These are phyloP conservation scores for Lynx canadensis DNA, from an alignment of 2,113 vertebrate species.

Conservation along the genomic window DNA sequence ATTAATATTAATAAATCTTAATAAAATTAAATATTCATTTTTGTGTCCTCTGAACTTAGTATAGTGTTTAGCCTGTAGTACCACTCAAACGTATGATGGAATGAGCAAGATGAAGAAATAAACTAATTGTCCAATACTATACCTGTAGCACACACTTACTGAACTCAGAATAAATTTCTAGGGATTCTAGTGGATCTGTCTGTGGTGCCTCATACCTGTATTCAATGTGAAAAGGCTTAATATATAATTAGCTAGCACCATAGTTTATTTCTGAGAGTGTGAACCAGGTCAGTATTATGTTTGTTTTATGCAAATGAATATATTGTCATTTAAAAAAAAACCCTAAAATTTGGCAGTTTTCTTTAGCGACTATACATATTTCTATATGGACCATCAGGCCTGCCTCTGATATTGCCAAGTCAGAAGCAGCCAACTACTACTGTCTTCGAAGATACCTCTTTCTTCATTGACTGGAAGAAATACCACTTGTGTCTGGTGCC, in stretches of 20 bases:
- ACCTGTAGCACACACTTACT: not conserved
- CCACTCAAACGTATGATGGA: not conserved
- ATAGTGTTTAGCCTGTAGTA: not conserved
- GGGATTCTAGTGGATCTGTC: not conserved
- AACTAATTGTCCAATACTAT: not conserved
- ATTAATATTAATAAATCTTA: not conserved
- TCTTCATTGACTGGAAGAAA: slow-evolving; percentile 84
- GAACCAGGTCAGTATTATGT: slow-evolving; percentile 17
- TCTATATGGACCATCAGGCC: slow-evolving; percentile 87
- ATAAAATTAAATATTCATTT: not conserved
- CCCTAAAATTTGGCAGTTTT: slow-evolving; percentile 67
- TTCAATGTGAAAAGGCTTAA: slow-evolving; percentile 20
- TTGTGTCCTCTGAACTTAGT: not conserved
- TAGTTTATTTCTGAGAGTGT: slow-evolving; percentile 47
- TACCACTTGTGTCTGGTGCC: slow-evolving; percentile 80
- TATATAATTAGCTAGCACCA: not conserved
- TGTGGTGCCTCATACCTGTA: not conserved
- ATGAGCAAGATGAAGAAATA: not conserved
- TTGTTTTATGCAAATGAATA: slow-evolving; percentile 55
- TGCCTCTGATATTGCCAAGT: slow-evolving; percentile 83
- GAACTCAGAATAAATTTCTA: slow-evolving; percentile 38
- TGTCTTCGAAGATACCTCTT: slow-evolving; percentile 84
- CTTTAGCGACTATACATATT: slow-evolving; percentile 87
- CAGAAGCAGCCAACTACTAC: slow-evolving; percentile 56
- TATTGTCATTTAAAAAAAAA: not conserved